These are phyloP conservation scores for Drosophila pseudoobscura DNA, from an alignment of 1,140 invertebrate genomes.

Conservation along the genomic window DNA sequence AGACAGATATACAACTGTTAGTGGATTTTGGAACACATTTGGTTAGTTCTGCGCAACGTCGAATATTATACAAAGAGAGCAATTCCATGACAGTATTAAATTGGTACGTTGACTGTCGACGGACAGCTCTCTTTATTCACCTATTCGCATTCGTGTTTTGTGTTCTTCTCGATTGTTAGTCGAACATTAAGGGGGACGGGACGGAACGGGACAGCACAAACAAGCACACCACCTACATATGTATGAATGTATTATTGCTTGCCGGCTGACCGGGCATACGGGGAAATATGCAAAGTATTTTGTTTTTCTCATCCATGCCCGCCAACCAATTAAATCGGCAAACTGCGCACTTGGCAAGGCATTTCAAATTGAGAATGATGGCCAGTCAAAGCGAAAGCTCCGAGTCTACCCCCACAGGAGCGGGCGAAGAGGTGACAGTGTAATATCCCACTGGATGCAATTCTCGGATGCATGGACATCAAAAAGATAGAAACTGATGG, in stretches of 20 bases:
- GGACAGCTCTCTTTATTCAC: slow-evolving; percentile 88
- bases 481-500: slow-evolving; percentile 22
- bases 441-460: too few species aligned
- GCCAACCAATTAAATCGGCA: slow-evolving; percentile 59
- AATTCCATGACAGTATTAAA: slow-evolving; percentile 87
- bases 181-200: slow-evolving; percentile 27
- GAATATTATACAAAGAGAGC: slow-evolving; percentile 86
- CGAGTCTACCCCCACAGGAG: too few species aligned
- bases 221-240: slow-evolving; percentile 13
- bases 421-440: too few species aligned
- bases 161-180: slow-evolving; percentile 51
- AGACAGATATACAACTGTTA: slow-evolving; percentile 10
- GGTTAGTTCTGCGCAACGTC: slow-evolving; percentile 61
- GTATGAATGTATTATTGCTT: slow-evolving; percentile 20
- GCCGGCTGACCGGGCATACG: slow-evolving; percentile 30
- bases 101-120: slow-evolving; percentile 86
- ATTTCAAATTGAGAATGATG: slow-evolving; percentile 54
- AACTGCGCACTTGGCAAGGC: slow-evolving; percentile 78
- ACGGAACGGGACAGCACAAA: slow-evolving; percentile 36
- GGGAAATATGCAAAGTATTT: slow-evolving; percentile 41
- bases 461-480: neutral
- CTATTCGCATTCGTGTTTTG: slow-evolving; percentile 81
- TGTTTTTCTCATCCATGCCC: slow-evolving; percentile 47
- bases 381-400: slow-evolving; percentile 7
- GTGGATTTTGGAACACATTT: slow-evolving; percentile 8